phyloP scores from a whole-genome alignment of 2,113 vertebrate genomes.

The Archocentrus centrarchus region DNA sequence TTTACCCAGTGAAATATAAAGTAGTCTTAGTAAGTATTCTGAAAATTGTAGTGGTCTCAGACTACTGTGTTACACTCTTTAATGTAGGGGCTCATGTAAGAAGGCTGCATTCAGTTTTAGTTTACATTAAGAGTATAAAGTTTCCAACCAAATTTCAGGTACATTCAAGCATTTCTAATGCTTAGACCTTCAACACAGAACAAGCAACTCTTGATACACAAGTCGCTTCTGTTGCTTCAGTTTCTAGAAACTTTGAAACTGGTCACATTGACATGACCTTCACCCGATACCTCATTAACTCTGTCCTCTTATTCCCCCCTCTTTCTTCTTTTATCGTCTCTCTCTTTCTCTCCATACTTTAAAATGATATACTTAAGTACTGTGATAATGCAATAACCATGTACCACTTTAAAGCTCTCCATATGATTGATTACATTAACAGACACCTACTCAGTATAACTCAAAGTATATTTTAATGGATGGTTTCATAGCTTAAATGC shows the following conservation, averaged over 20 bases:
- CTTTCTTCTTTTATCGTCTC: constrained; percentile 57
- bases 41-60: too few species aligned
- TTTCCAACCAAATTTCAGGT: not conserved
- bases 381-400: constrained; percentile 71
- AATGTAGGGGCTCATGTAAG: not conserved
- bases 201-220: constrained; percentile 9
- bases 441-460: constrained; percentile 39
- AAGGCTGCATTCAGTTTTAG: not conserved
- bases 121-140: not conserved
- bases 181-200: not conserved
- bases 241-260: constrained; percentile 29
- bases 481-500: constrained; percentile 57
- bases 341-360: constrained; percentile 38
- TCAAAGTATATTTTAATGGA: constrained; percentile 57
- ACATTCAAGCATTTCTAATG: not conserved
- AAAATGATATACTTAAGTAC: constrained; percentile 50
- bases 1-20: not conserved
- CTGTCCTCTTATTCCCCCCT: constrained; percentile 35
- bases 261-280: constrained; percentile 43
- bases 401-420: constrained; percentile 57
- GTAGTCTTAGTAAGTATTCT: not conserved
- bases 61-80: not conserved
- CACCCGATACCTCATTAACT: constrained; percentile 58
- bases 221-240: constrained; percentile 43
- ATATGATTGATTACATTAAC: constrained; percentile 66